These are phyloP conservation scores for Hydrotaea diabolus DNA, from an alignment of 2,888 invertebrate genomes.

Conservation along the genomic window DNA sequence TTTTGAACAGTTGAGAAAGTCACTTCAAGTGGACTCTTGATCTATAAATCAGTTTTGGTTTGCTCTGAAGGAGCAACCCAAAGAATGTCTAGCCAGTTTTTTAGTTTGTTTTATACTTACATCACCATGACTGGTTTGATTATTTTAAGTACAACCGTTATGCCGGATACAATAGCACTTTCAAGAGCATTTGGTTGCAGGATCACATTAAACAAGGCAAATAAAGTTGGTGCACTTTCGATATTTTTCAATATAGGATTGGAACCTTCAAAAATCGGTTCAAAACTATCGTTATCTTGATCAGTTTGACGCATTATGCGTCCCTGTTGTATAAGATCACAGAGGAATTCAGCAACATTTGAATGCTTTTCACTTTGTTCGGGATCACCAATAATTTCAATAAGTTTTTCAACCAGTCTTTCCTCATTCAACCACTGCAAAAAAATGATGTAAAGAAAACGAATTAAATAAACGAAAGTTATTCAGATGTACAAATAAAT, in stretches of 20 bases:
- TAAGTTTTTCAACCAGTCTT: conserved; percentile 91
- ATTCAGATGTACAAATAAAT: too few species aligned
- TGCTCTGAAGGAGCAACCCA: too few species aligned
- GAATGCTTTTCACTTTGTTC: conserved; percentile 89
- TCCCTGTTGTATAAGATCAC: conserved; percentile 89
- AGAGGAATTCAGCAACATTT: conserved; percentile 93
- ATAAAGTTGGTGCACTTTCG: conserved; percentile 85
- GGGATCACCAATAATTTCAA: conserved; percentile 84
- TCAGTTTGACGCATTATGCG: conserved; percentile 83
- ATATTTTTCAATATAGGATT: conserved; percentile 88
- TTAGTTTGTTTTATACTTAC: conserved; percentile 71
- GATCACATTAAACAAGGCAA: conserved; percentile 88
- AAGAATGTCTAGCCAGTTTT: too few species aligned
- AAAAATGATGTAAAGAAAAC: background rate
- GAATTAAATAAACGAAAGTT: conserved; percentile 64
- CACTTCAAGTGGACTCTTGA: too few species aligned
- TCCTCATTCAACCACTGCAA: conserved; percentile 94
- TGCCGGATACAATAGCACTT: conserved; percentile 89
- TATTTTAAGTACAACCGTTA: conserved; percentile 89
- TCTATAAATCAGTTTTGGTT: too few species aligned
- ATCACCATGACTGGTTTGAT: conserved; percentile 80
- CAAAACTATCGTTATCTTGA: conserved; percentile 82
- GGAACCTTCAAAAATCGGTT: conserved; percentile 78
- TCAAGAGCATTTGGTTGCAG: conserved; percentile 85
- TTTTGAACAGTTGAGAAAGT: too few species aligned